Base-by-base conservation (phyloP, 2,888 invertebrate species). In the Sminthurinus aureus region DNA sequence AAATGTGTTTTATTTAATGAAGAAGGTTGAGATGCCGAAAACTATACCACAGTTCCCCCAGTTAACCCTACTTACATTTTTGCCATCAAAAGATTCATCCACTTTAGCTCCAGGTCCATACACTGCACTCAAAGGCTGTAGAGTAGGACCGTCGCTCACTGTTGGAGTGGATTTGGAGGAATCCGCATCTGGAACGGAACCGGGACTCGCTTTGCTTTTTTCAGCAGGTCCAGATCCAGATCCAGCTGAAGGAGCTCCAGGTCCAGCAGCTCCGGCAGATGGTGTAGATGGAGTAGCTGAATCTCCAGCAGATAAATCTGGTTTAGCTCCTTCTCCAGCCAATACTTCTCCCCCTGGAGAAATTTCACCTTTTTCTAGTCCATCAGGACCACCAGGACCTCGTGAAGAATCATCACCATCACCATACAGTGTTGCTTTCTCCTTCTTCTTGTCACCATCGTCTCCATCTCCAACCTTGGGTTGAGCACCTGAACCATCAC, bases 51-150 rank as follows among this genome's bases (percentile, higher is more conserved):
- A 9, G 15, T 58, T 12, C n/a, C n/a, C n/a, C n/a, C 58, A 18
- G 20, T 66, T 66, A 66, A 66, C 22, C 0, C 18, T 58, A 78
- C 91, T 90, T 82, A 93, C 94, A 91, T 94, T 94, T 90, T 94
- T 94, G 0, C 96, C 96, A 90, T 96, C 96, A 89, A 96, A 96
- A 1, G 94, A 94, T 88, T 95, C 92, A 86, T 94, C 91, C n/a
- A 94, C 89, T 80, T 94, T 92, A 82, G 95, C 94, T 79, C 92
- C 93, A 6, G 94, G 93, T 81, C 91, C 83, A 24, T 77, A 73
- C 0, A 58, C 83, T 2, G 83, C 74, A 15, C 51, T 12, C 38
- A 75, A n/a, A n/a, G 75, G 75, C 51, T 75, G 51, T n/a, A 75
- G 50, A 38, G 8, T 75, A 51, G 76, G 76, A 26, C 26, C 73